Evolutionary conservation across 2,888 invertebrate genomes (phyloP).

Genomic region (Stenurella melanura): DNA sequence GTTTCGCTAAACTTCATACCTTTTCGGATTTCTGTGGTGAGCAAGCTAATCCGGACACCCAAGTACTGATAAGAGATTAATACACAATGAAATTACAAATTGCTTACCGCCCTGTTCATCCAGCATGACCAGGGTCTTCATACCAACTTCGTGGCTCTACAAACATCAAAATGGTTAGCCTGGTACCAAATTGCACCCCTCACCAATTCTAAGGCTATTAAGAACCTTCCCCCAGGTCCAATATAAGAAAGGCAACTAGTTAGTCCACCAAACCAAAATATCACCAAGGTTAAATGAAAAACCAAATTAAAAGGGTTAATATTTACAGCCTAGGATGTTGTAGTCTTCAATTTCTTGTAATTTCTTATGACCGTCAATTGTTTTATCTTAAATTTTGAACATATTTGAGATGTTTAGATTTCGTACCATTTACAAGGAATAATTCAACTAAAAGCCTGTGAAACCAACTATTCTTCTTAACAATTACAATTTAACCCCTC

Average conservation of each 20-base stretch:
- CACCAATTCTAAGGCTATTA: constrained; percentile 35
- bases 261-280: constrained; percentile 45
- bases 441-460: neutral
- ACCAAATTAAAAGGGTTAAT: constrained; percentile 28
- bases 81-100: constrained; percentile 72
- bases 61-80: constrained; percentile 38
- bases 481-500: too few relatives aligned
- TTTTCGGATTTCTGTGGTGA: neutral
- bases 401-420: neutral
- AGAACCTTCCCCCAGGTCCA: constrained; percentile 29
- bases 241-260: constrained; percentile 27
- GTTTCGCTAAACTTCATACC: neutral
- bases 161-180: constrained; percentile 75
- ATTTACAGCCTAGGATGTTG: constrained; percentile 18
- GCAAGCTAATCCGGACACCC: constrained; percentile 1
- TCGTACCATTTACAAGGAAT: neutral
- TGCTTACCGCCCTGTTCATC: constrained; percentile 99
- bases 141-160: constrained; percentile 99
- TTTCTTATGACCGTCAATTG: neutral
- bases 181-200: constrained; percentile 46
- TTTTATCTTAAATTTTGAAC: neutral
- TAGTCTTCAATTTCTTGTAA: constrained; percentile 20
- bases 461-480: too few relatives aligned
- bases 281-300: constrained; percentile 38
- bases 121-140: constrained; percentile 99